These are phyloP conservation scores for Ancistrus triradiatus DNA, from an alignment of 2,113 vertebrate genomes.

Conservation along the genomic window DNA sequence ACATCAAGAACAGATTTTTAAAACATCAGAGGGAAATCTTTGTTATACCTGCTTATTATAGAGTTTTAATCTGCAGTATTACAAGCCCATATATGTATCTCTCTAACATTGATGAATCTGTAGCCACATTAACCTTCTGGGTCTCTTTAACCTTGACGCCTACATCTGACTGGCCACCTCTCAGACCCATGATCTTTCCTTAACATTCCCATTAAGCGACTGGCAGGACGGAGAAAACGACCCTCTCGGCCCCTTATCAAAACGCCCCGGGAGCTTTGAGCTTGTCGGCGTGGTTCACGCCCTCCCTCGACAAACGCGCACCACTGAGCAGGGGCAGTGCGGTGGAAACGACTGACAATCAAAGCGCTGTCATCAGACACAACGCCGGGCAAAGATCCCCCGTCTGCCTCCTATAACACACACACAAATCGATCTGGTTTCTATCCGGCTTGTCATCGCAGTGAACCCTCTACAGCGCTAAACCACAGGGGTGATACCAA, in stretches of 20 bases:
- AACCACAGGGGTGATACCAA: constrained; percentile 48
- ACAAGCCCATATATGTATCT: too few species aligned
- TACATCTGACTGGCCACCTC: too few species aligned
- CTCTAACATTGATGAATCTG: too few species aligned
- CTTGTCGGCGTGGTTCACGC: neutral
- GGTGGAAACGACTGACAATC: constrained; percentile 45
- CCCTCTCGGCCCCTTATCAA: constrained; percentile 18
- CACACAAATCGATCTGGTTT: constrained; percentile 43
- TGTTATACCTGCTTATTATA: too few species aligned
- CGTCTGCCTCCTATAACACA: constrained; percentile 35
- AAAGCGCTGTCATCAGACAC: constrained; percentile 43
- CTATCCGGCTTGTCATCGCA: constrained; percentile 47
- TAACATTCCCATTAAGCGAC: constrained; percentile 50
- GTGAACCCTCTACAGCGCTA: constrained; percentile 47
- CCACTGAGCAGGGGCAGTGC: constrained; percentile 31
- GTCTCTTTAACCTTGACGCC: too few species aligned
- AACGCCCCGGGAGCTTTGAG: constrained; percentile 9
- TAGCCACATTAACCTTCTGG: too few species aligned
- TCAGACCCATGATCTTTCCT: too few species aligned
- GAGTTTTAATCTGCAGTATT: too few species aligned
- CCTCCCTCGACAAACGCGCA: constrained; percentile 35
- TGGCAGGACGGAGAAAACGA: constrained; percentile 53
- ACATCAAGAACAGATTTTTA: too few species aligned
- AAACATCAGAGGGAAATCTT: too few species aligned
- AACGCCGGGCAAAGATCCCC: constrained; percentile 39